phyloP scores from a whole-genome alignment of 2,888 invertebrate species.

The Nycteola revayana region DNA sequence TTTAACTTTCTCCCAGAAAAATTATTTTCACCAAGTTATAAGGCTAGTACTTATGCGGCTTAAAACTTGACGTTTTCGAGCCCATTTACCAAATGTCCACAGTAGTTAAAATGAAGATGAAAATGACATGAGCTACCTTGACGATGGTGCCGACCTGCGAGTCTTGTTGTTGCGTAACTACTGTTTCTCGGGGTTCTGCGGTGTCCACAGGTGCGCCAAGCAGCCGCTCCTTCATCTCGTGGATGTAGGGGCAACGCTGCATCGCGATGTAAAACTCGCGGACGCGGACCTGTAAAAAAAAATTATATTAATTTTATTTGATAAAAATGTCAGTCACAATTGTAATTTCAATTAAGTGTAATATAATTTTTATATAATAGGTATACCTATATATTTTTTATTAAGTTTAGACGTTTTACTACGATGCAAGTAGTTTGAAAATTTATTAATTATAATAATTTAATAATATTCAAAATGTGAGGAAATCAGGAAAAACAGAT shows the following conservation, averaged over 20 bases:
- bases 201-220: slow-evolving; percentile 85
- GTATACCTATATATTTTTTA: no score
- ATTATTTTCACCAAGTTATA: no score
- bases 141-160: slow-evolving; percentile 92
- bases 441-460: no score
- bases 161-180: slow-evolving; percentile 38
- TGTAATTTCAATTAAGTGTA: no score
- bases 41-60: no score
- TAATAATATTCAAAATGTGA: no score
- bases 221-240: slow-evolving; percentile 96
- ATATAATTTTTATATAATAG: no score
- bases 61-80: neutral
- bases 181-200: slow-evolving; percentile 29
- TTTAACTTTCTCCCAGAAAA: no score
- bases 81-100: slow-evolving; percentile 23
- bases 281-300: slow-evolving; percentile 65
- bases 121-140: slow-evolving; percentile 85
- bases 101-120: slow-evolving; percentile 39
- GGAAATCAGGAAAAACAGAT: no score
- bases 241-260: slow-evolving; percentile 95
- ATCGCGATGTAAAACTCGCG: slow-evolving; percentile 84
- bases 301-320: neutral
- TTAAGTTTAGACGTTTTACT: no score
- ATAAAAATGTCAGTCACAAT: no score
- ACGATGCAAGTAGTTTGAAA: no score